Evolutionary conservation across 2,113 vertebrate species (phyloP), one percentile per base, ranked within the genome.

Genomic region (Camelus bactrianus): DNA sequence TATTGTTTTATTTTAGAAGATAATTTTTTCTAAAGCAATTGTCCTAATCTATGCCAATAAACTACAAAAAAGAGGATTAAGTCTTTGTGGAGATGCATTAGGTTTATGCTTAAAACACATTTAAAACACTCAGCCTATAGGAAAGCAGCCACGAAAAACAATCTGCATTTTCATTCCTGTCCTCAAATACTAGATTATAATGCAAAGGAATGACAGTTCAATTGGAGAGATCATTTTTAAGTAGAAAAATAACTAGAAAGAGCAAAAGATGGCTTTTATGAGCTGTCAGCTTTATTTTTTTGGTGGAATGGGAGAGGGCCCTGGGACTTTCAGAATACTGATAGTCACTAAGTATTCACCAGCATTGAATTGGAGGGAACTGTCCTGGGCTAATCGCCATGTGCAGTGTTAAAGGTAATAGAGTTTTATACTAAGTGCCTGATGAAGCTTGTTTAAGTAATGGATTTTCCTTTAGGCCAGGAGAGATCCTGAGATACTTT

Each of bases 361-460:
- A 28, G 20, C 20, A 10, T 10, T 30, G 88, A 89, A 30, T 26
- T 70, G 30, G 60, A 92, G 50, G n/a, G 88, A 91, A 79, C 60
- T 73, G 54, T 75, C 87, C 24, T 77, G 89, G 81, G 70, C 96
- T 96, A 81, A 94, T 88, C 92, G 91, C 85, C 91, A 56, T 84
- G 54, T 79, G 60, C 35, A 64, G 4, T 62, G 54, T 85, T 94
- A 76, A 93, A 96, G 69, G 72, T 95, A 93, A 94, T 79, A 89
- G 92, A 86, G 54, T 94, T 93, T 96, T 91, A 76, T 32, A 93
- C 81, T 93, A 90, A 95, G 90, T 96, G 93, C 52, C 77, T 89
- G 72, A 85, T 86, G 95, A 94, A 73, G 81, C 93, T 96, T 97
- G n/a, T 69, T 97, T 88, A 92, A 95, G 77, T 95, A 96, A 97